phyloP scores from a whole-genome alignment of 2,113 vertebrate species.

The Martes martes region DNA sequence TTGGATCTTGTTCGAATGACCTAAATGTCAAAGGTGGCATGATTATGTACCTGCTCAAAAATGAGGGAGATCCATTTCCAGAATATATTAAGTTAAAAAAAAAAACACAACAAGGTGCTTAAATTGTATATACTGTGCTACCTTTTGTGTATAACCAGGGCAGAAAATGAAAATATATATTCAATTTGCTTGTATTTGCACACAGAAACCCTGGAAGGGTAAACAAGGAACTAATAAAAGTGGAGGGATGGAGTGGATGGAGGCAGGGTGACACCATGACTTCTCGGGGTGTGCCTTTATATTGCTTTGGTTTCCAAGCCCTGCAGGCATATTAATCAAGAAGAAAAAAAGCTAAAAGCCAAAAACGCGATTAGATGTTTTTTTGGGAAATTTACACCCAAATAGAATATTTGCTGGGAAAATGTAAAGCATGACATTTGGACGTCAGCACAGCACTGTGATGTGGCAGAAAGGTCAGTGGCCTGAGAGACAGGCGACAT shows the following conservation, averaged over 20 bases:
- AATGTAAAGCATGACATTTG: neutral
- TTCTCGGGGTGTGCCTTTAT: neutral
- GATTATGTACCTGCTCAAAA: neutral
- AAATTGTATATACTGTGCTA: neutral
- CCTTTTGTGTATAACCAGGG: constrained; percentile 12
- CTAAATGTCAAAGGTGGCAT: neutral
- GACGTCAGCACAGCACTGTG: neutral
- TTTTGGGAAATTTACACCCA: neutral
- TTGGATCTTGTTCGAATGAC: neutral
- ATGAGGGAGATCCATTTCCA: neutral
- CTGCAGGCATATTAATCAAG: neutral
- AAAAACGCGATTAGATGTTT: neutral
- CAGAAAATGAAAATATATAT: constrained; percentile 16
- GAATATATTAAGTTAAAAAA: neutral
- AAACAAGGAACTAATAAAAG: neutral
- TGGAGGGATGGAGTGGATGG: too few relatives aligned
- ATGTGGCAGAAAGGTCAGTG: neutral
- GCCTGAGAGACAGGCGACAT: neutral
- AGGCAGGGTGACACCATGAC: neutral
- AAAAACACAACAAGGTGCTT: neutral
- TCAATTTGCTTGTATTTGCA: constrained; percentile 34
- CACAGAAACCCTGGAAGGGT: neutral
- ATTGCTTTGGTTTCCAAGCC: neutral
- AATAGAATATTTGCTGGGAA: constrained; percentile 8
- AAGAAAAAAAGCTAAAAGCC: neutral